A percentile compares a stretch with the other conserved stretches of the same genome.
phyloP scores from a whole-genome alignment of 2,113 vertebrate species.

The Neofelis nebulosa region DNA sequence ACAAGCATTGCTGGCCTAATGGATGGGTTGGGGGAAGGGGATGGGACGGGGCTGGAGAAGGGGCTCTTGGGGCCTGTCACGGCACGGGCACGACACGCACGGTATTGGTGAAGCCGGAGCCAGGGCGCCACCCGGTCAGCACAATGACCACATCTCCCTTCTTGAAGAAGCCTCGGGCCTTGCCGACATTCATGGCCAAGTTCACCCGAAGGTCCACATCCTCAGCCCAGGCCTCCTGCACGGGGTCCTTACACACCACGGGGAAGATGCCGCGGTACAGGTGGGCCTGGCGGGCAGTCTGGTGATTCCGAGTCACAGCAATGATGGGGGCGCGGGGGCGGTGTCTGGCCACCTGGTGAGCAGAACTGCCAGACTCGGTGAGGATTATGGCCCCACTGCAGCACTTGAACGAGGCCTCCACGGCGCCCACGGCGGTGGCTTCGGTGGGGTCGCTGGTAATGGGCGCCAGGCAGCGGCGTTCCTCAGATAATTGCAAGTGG shows the following conservation, averaged over 20 bases:
- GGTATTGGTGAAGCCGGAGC: slow-evolving; percentile 98
- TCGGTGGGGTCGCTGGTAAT: no score
- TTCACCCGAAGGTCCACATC: slow-evolving; percentile 96
- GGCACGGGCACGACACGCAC: slow-evolving; percentile 97
- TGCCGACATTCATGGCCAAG: slow-evolving; percentile 95
- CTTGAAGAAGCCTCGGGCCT: slow-evolving; percentile 96
- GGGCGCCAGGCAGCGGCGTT: no score
- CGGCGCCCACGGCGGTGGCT: no score
- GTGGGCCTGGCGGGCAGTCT: slow-evolving; percentile 95
- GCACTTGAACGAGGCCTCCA: no score
- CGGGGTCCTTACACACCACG: slow-evolving; percentile 92
- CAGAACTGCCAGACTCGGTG: no score
- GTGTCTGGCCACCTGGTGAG: slow-evolving; percentile 95
- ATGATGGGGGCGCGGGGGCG: slow-evolving; percentile 96
- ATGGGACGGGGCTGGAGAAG: slow-evolving; percentile 7
- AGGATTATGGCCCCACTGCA: no score
- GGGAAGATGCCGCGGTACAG: slow-evolving; percentile 96
- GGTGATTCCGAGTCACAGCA: slow-evolving; percentile 93
- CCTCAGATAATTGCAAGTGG: no score
- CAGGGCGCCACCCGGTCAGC: slow-evolving; percentile 97
- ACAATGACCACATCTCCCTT: slow-evolving; percentile 92
- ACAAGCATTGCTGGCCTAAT: slow-evolving; percentile 70
- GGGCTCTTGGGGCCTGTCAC: slow-evolving; percentile 76
- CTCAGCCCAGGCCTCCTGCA: slow-evolving; percentile 94
- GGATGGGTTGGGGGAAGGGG: slow-evolving; percentile 21